Evolutionary conservation across 2,888 invertebrate genomes (phyloP), one percentile per base, ranked within the genome.

Genomic region (Dolichomitus sp.): DNA sequence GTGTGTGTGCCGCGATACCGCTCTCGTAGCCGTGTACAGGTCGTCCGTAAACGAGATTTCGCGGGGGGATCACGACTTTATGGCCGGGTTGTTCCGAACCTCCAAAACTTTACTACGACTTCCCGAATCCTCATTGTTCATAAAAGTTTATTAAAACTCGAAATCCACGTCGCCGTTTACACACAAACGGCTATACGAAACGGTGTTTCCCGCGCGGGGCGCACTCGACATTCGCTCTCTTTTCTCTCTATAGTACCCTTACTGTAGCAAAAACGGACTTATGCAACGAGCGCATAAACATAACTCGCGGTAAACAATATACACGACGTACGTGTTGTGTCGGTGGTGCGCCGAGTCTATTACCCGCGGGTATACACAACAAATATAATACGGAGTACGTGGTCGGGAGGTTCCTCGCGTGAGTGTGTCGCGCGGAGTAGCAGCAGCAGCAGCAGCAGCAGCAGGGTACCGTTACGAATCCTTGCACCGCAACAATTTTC

Each of bases 1-100:
- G 57, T 57, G 70, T 40, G 70, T 59, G 57, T 57, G 57, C 84
- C 87, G 86, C 85, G 88, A 86, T 86, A 88, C 81, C 81, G 83
- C 83, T 81, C 80, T 69, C 72, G 37, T 75, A 72, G 73, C 57
- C 83, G 84, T 87, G 87, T 81, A 88, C 81, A 86, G 82, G 61
- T 61, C 61, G 19, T 61, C 40, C 61, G 61, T 37, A 17, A 61
- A 37, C 33, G 54, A 11, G 19, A 6, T 37, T 37, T 30, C 85
- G 79, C 75, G 85, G 84, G 82, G 83, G 61, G 57, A 76, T 66
- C 57, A 19, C 48, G 63, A 69, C 52, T 40, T 27, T 12, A 12
- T 27, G 27, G 12, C 54, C 54, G 54, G 27, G 12, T 54, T 54
- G 1, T 11, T 12, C 11, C 19, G 23, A 52, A 23, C 23, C 14